Evolutionary conservation across 53 echinoderm and acorn worm genomes (phyloP), one percentile per base, ranked within the genome.

Genomic region (Holothuria leucospilota): DNA sequence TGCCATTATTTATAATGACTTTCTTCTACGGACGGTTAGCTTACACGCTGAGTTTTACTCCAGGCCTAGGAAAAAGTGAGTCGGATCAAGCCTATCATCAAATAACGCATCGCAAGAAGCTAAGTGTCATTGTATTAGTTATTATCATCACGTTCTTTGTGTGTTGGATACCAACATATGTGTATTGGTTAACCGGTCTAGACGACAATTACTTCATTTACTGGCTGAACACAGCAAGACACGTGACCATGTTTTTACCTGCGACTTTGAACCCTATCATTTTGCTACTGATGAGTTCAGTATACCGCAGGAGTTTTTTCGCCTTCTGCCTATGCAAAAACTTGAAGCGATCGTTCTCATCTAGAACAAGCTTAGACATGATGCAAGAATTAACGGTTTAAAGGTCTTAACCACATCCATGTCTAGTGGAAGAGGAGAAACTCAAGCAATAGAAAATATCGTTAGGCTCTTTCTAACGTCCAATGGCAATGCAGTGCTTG

Each of bases 91-190:
- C 11, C 15, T 29, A 20, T 9, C 38, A 41, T 16, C 21, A 12
- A 34, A 0, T 16, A 41, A 29, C 39, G 23, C 41, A 39, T 11
- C 71, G 71, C 9, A 70, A 34, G 8, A 70, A 38, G 20, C 71
- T 70, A 11, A 41, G 71, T 13, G 71, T 39, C 20, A 70, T 70
- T 20, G 39, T 70, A 11, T 8, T 70, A 25, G 38, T 41, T 34
- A 70, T 70, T 34, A 11, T n/a, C 2, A 34, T 21, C 3, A 18
- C 11, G 11, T 70, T 70, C 41, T 70, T 70, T 21, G 14, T 70
- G 3, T 70, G 39, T 20, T 70, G 71, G 71, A 39, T 70, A 39
- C 71, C 71, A 34, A 39, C 41, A 70, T 70, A 70, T 66, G 13
- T 66, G 29, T 34, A 34, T 3, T 34, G 34, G 34, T 34, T 34